Percentiles rank a stretch among this genome's conserved stretches.
These are phyloP conservation scores for Magallana angulata DNA, from an alignment of 1,140 invertebrate species.

Conservation along the genomic window DNA sequence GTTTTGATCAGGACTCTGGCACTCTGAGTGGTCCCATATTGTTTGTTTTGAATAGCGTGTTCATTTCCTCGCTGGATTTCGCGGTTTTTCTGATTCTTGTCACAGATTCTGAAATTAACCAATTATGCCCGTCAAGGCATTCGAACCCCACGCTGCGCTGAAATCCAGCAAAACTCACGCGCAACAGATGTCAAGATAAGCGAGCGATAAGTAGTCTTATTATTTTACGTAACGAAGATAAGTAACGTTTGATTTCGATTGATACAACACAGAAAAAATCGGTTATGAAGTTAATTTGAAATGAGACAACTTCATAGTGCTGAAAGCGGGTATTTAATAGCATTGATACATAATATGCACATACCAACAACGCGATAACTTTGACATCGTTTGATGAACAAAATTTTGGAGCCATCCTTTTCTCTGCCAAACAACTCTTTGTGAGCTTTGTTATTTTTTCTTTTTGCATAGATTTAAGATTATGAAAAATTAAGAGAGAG, in stretches of 20 bases:
- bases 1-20: neutral
- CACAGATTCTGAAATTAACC: conserved; percentile 14
- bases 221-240: conserved; percentile 34
- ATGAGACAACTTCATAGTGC: neutral
- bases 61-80: neutral
- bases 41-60: conserved; percentile 4
- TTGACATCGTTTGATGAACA: too few relatives aligned
- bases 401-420: too few relatives aligned
- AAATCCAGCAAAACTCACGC: neutral
- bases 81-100: neutral
- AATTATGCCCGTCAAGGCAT: conserved; percentile 13
- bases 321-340: too few relatives aligned
- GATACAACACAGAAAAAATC: neutral
- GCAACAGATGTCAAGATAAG: conserved; percentile 1
- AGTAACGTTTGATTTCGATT: neutral
- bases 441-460: too few relatives aligned
- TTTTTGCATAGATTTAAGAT: too few relatives aligned
- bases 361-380: too few relatives aligned
- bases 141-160: neutral
- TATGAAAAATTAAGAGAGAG: too few relatives aligned
- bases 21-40: conserved; percentile 5
- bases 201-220: neutral
- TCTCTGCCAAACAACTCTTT: too few relatives aligned
- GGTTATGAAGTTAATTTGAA: neutral
- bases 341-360: too few relatives aligned